Conservation (phyloP, 2,888 invertebrate genomes). For the Cryptops parisi region DNA sequence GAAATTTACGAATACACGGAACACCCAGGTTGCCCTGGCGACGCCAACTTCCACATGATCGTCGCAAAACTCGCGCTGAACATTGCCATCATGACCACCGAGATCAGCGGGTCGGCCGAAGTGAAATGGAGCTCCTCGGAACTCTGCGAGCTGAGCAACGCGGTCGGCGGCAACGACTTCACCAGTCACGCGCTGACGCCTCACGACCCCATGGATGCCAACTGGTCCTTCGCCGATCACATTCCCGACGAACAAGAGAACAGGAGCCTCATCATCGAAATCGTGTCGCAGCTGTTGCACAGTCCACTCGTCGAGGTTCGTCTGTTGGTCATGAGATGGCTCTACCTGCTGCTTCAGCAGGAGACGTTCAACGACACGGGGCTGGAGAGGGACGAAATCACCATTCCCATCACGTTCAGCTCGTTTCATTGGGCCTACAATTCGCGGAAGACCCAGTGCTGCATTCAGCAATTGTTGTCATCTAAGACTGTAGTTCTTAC, state of each 20-base stretch:
- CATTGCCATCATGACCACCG: conserved; percentile 1
- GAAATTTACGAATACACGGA: no score
- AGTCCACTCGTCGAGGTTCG: conserved; percentile 3
- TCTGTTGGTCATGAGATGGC: conserved; percentile 7
- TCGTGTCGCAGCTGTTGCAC: not conserved
- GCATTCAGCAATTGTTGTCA: conserved; percentile 5
- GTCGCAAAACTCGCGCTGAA: conserved; percentile 4
- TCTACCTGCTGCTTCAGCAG: not conserved
- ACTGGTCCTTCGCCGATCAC: conserved; percentile 2
- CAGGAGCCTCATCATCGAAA: not conserved
- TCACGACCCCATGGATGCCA: not conserved
- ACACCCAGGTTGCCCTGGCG: not conserved
- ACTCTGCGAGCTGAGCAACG: conserved; percentile 4
- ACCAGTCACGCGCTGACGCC: not conserved
- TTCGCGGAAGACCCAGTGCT: conserved; percentile 2
- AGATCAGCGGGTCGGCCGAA: not conserved
- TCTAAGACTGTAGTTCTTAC: conserved; percentile 9
- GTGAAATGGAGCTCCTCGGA: conserved; percentile 7
- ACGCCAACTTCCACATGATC: not conserved
- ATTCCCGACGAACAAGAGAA: not conserved
- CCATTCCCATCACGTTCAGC: not conserved
- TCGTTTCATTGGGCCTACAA: not conserved
- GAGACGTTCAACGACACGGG: not conserved
- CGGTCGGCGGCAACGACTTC: conserved; percentile 1
- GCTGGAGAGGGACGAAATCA: not conserved